A percentile compares a stretch with the other conserved stretches of the same genome.
Evolutionary conservation across 2,797 vertebrate genomes (phyloP).

Genomic region (Delichon dasypus): DNA sequence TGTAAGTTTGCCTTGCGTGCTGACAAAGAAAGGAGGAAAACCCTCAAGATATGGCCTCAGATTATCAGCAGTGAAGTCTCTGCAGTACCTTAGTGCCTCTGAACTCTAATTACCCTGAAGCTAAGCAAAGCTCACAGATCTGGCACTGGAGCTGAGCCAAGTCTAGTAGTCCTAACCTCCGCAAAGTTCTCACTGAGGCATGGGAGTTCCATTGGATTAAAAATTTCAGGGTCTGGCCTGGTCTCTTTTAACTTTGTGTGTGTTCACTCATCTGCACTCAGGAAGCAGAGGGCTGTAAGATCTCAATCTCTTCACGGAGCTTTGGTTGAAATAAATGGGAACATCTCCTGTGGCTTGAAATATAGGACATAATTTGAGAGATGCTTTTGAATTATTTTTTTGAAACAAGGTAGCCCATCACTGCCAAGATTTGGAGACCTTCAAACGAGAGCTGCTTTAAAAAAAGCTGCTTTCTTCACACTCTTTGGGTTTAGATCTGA

Average conservation of each 20-base stretch:
- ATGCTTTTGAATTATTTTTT: not conserved
- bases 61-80: not conserved
- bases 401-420: not conserved
- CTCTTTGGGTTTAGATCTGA: not conserved
- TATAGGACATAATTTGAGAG: not conserved
- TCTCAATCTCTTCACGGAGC: not conserved
- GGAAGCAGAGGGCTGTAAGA: not conserved
- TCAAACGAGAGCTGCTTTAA: not conserved
- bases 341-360: not conserved
- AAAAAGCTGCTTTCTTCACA: not conserved
- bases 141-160: not conserved
- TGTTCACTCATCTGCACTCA: not conserved
- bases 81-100: not conserved
- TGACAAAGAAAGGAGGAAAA: not conserved
- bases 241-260: constrained; percentile 7
- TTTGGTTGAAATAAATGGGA: not conserved
- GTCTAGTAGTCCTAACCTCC: not conserved
- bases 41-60: not conserved
- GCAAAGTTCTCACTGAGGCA: not conserved
- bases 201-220: not conserved
- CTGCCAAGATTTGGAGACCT: not conserved
- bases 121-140: constrained; percentile 17
- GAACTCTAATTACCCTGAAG: constrained; percentile 32
- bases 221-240: not conserved
- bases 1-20: not conserved